Evolutionary conservation across 2,113 vertebrate genomes (phyloP).

Genomic region (Mobula birostris): DNA sequence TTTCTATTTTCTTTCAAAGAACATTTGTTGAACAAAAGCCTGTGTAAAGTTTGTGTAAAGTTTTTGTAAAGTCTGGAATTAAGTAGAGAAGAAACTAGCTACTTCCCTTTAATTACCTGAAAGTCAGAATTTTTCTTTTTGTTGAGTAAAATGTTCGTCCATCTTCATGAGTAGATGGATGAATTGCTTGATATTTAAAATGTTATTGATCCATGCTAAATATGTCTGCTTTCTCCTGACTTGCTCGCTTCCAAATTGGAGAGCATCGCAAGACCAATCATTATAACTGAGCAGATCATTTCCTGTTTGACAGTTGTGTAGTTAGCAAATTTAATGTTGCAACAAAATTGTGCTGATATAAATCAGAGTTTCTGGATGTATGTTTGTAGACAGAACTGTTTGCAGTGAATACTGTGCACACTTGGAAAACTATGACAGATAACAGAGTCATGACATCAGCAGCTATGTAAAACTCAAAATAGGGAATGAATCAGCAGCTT

Average conservation of each 20-base stretch:
- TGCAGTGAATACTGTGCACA: not conserved
- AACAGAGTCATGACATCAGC: not conserved
- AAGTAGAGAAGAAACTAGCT: not conserved
- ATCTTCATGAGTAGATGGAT: not conserved
- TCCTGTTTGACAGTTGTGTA: not conserved
- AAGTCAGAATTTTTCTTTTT: not conserved
- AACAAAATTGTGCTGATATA: not conserved
- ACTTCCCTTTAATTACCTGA: not conserved
- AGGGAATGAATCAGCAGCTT: not conserved
- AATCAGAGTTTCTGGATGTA: not conserved
- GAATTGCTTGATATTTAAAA: not conserved
- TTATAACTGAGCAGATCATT: not conserved
- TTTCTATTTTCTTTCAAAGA: not conserved
- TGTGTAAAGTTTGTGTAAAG: not conserved
- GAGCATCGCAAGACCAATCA: not conserved
- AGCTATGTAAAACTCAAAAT: slow-evolving; percentile 25
- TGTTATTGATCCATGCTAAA: not conserved
- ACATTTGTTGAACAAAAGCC: not conserved
- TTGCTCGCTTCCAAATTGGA: not conserved
- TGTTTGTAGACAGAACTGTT: not conserved
- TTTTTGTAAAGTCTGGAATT: not conserved
- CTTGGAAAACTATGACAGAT: not conserved
- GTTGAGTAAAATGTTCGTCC: not conserved
- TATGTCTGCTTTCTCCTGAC: not conserved
- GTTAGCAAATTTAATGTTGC: not conserved